Conservation (phyloP, 2,888 invertebrate genomes). For the Tinea pellionella region DNA sequence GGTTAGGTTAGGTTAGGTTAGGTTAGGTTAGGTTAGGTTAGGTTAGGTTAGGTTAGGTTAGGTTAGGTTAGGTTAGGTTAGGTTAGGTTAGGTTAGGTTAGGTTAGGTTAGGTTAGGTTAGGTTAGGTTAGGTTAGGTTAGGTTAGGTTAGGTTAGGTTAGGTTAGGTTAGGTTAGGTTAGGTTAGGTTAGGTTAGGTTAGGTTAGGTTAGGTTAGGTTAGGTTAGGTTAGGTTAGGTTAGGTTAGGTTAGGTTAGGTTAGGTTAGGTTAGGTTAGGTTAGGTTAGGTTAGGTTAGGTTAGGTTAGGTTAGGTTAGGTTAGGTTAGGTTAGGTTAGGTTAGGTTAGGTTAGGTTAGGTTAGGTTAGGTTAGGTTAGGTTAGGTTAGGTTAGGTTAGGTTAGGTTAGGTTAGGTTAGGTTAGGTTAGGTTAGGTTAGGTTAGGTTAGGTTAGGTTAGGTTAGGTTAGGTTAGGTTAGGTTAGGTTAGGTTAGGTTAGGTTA, state of each 20-base stretch:
- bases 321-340: conserved; percentile 15
- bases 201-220: conserved; percentile 18
- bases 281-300: conserved; percentile 17
- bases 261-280: conserved; percentile 17
- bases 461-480: conserved; percentile 11
- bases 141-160: conserved; percentile 19
- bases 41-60: conserved; percentile 16
- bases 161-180: conserved; percentile 18
- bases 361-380: conserved; percentile 18
- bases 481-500: conserved; percentile 12
- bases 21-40: conserved; percentile 12
- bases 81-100: conserved; percentile 13
- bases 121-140: conserved; percentile 15
- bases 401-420: conserved; percentile 18
- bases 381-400: conserved; percentile 18
- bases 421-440: conserved; percentile 18
- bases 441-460: conserved; percentile 14
- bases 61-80: conserved; percentile 17
- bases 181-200: conserved; percentile 18
- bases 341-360: conserved; percentile 17
- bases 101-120: conserved; percentile 15
- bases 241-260: conserved; percentile 18
- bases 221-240: conserved; percentile 17
- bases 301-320: conserved; percentile 18
- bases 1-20: neutral